Evolutionary conservation across 2,797 vertebrate genomes (phyloP).

Genomic region (Pangasius djambal): DNA sequence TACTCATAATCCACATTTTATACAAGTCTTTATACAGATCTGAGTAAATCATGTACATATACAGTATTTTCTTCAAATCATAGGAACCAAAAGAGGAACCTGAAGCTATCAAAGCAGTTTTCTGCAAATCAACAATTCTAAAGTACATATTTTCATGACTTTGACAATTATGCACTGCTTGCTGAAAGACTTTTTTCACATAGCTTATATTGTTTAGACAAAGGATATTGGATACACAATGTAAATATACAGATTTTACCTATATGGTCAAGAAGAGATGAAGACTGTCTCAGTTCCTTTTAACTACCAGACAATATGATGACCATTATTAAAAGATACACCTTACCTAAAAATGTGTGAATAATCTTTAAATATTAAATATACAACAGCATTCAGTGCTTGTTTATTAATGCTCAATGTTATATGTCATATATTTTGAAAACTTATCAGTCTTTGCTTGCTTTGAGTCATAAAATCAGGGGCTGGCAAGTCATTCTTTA

Average conservation of each 20-base stretch:
- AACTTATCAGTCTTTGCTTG: slow-evolving; percentile 63
- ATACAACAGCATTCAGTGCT: slow-evolving; percentile 71
- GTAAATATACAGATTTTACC: not conserved
- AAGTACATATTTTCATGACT: not conserved
- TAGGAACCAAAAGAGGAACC: not conserved
- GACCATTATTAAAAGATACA: slow-evolving; percentile 17
- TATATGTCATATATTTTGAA: slow-evolving; percentile 61
- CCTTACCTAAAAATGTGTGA: slow-evolving; percentile 21
- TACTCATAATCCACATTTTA: slow-evolving; percentile 34
- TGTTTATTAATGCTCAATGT: slow-evolving; percentile 69
- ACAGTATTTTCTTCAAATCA: slow-evolving; percentile 25
- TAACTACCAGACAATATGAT: not conserved
- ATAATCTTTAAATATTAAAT: slow-evolving; percentile 75
- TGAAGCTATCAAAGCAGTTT: not conserved
- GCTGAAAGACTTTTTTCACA: not conserved
- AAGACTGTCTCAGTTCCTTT: not conserved
- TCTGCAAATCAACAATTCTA: not conserved
- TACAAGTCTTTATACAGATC: slow-evolving; percentile 12
- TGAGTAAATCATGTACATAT: slow-evolving; percentile 35
- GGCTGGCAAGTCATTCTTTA: slow-evolving; percentile 16
- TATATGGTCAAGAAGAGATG: not conserved
- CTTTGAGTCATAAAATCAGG: slow-evolving; percentile 62
- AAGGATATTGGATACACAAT: slow-evolving; percentile 13
- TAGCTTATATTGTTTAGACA: slow-evolving; percentile 31
- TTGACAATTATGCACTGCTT: not conserved